Evolutionary conservation across 2,888 invertebrate species (phyloP).

Genomic region (Stenurella melanura): DNA sequence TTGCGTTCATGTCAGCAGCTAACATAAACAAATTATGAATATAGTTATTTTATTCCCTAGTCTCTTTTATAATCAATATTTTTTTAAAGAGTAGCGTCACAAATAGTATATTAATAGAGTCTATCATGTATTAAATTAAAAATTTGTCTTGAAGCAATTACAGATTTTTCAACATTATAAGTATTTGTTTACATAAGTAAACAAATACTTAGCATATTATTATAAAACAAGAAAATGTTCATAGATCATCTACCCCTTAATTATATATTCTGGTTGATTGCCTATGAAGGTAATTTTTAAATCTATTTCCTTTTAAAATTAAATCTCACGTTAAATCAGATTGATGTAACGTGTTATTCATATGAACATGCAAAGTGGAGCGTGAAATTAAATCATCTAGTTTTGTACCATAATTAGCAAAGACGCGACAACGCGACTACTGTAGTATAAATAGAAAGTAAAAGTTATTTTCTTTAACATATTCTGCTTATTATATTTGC

Average conservation of each 20-base stretch:
- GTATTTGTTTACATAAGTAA: no score
- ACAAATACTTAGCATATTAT: no score
- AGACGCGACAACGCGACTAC: constrained; percentile 10
- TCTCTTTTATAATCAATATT: no score
- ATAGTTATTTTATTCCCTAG: no score
- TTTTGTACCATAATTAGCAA: not conserved
- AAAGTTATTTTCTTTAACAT: constrained; percentile 3
- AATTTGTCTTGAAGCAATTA: no score
- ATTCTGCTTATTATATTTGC: not conserved
- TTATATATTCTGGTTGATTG: not conserved
- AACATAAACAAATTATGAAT: no score
- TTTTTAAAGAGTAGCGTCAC: no score
- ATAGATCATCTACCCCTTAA: not conserved
- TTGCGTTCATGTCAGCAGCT: no score
- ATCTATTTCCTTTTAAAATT: not conserved
- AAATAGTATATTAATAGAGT: no score
- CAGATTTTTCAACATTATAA: no score
- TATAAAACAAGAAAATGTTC: no score
- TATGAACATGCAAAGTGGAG: constrained; percentile 20
- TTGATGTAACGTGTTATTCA: constrained; percentile 1
- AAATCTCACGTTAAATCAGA: not conserved
- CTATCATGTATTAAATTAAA: no score
- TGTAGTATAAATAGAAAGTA: constrained; percentile 5
- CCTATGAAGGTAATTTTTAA: not conserved
- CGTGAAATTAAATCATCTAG: constrained; percentile 14